Percentiles rank a stretch among this genome's conserved stretches.
phyloP scores from a whole-genome alignment of 2,888 invertebrate genomes.

The Magallana nippona region DNA sequence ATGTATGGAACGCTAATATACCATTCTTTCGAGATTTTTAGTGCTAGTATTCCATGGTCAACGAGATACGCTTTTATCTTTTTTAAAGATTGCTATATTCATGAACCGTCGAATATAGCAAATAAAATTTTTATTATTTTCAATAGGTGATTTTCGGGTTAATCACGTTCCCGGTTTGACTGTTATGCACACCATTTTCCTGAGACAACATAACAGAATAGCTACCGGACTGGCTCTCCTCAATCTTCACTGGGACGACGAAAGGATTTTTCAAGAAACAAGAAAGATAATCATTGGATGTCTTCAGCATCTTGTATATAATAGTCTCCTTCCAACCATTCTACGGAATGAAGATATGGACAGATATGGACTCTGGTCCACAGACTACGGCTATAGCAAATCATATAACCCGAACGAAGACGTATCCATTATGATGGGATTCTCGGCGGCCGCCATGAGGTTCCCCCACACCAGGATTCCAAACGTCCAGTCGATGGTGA shows the following conservation, averaged over 20 bases:
- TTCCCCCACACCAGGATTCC: conserved; percentile 53
- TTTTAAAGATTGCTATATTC: too few species aligned
- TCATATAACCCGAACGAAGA: conserved; percentile 44
- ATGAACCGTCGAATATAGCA: background rate
- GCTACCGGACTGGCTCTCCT: conserved; percentile 88
- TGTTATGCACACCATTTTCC: conserved; percentile 89
- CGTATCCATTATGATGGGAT: conserved; percentile 52
- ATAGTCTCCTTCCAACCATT: conserved; percentile 86
- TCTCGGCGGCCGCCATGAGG: conserved; percentile 51
- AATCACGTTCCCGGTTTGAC: conserved; percentile 93
- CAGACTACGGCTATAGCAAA: conserved; percentile 36
- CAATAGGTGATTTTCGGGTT: conserved; percentile 88
- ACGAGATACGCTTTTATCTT: too few species aligned
- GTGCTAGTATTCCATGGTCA: too few species aligned
- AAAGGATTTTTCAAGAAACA: conserved; percentile 66
- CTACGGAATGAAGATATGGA: conserved; percentile 95
- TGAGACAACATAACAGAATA: conserved; percentile 90
- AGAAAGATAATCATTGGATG: conserved; percentile 87
- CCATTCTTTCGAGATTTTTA: too few species aligned
- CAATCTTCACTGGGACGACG: conserved; percentile 90
- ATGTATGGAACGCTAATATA: too few species aligned
- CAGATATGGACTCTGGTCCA: conserved; percentile 90
- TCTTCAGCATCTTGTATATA: conserved; percentile 82
- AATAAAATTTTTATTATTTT: too few species aligned
- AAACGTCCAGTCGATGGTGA: conserved; percentile 49